Evolutionary conservation across 2,113 vertebrate species (phyloP).

Genomic region (Glaucidium brasilianum): DNA sequence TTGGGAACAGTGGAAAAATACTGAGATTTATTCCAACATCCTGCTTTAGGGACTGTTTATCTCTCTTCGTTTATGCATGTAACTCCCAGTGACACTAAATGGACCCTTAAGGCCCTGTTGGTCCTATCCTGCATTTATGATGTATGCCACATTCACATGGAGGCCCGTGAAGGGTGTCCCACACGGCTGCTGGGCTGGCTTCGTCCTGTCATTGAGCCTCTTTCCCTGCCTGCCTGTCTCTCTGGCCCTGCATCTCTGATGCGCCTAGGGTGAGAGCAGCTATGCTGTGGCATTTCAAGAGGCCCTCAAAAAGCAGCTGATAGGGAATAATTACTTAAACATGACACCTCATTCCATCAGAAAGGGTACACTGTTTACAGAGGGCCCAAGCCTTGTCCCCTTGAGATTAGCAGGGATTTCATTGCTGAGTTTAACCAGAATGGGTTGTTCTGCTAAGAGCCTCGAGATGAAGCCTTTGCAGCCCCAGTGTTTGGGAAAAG

Average conservation of each 20-base stretch:
- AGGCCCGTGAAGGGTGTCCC: not conserved
- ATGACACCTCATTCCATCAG: constrained; percentile 26
- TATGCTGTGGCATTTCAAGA: not conserved
- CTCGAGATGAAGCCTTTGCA: not conserved
- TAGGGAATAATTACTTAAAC: constrained; percentile 43
- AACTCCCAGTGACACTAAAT: constrained; percentile 35
- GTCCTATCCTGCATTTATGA: not conserved
- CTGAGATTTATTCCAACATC: constrained; percentile 18
- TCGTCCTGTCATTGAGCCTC: not conserved
- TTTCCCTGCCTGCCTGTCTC: not conserved
- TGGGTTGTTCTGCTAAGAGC: not conserved
- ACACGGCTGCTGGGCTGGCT: not conserved
- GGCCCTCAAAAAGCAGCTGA: not conserved
- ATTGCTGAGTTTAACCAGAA: not conserved
- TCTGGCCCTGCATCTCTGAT: not conserved
- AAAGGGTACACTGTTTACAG: not conserved
- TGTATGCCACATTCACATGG: not conserved
- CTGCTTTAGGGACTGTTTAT: constrained; percentile 29
- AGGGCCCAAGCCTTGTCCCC: not conserved
- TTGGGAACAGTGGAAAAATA: not conserved
- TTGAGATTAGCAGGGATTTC: not conserved
- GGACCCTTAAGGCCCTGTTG: not conserved
- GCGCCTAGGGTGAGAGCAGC: not conserved
- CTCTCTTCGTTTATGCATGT: constrained; percentile 35
- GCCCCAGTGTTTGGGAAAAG: not conserved